Base-by-base conservation (phyloP, 2,797 vertebrate species). In the Poeciliopsis presidionis region DNA sequence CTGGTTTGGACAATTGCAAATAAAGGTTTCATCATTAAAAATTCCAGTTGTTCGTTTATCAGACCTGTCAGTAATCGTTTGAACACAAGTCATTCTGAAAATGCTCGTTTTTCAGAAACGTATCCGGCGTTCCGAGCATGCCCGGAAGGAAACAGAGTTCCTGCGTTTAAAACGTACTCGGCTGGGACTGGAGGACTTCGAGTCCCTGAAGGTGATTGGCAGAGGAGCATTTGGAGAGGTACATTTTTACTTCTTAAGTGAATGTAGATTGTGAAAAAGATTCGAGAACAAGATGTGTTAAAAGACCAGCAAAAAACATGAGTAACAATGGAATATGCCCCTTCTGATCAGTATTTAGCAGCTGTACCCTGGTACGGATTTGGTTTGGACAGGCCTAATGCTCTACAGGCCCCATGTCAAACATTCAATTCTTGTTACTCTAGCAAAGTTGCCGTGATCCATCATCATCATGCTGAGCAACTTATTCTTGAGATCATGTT, bases 201-300 rank as follows among this genome's bases (percentile, higher is more conserved):
- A 99, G 80, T 99, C 98, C 25, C 95, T 99, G 25, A 99, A 99
- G 95, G 98, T 99, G 65, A 99, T 99, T 83, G 98, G 98, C 73
- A 95, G 98, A 92, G 98, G 98, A 92, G 98, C 98, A 20, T 99
- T 99, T 81, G 98, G 98, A 94, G 98, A 99, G 97, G 98, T 99
- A 89, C 95, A 90, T 43, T 30, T 53, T 53, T 53, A 25, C 20
- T 53, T 55, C 63, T 25, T 25, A 53, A 53, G 14, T 39, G 71
- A 51, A 51, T 11, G 9, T 5, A 5, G 28, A 11, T 51, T 22
- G 11, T 72, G 45, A 47, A 36, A 41, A 41, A 41, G 36, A 67
- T 67, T 63, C 33, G 9, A 63, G 33, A 14, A 63, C 7, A 1
- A 63, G 4, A 18, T 63, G 16, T 33, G 6, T 70, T 45, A 46